phyloP scores from a whole-genome alignment of 2,797 vertebrate genomes.

The Gephyroberyx darwinii region DNA sequence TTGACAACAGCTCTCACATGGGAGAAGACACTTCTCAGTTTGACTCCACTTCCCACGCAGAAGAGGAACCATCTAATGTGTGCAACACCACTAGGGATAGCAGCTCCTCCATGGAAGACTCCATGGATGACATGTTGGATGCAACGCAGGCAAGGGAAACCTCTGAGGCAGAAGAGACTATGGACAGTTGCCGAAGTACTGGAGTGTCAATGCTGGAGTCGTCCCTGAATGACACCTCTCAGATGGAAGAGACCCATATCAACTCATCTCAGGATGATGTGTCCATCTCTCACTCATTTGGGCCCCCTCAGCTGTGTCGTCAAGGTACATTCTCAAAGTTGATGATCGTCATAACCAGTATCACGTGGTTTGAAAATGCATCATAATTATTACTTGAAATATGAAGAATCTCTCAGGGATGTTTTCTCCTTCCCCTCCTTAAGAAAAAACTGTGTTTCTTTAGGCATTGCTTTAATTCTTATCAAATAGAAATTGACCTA shows the following conservation, averaged over 20 bases:
- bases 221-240: conserved; percentile 66
- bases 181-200: conserved; percentile 55
- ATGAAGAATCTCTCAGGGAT: neutral
- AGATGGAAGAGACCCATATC: conserved; percentile 57
- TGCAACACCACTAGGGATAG: conserved; percentile 63
- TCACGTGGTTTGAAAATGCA: neutral
- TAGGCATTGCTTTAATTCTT: neutral
- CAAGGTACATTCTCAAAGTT: conserved; percentile 66
- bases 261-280: conserved; percentile 43
- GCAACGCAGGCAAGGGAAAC: conserved; percentile 59
- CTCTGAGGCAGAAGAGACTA: conserved; percentile 61
- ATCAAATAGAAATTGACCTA: neutral
- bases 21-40: conserved; percentile 56
- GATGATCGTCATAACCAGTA: neutral
- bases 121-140: conserved; percentile 59
- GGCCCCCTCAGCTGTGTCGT: conserved; percentile 40
- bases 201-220: conserved; percentile 67
- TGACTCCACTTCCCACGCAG: conserved; percentile 47
- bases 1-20: conserved; percentile 52
- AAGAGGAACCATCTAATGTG: conserved; percentile 54
- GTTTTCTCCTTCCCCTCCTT: neutral
- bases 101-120: conserved; percentile 56
- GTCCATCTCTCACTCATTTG: conserved; percentile 50
- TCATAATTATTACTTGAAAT: neutral
- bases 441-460: neutral